A percentile compares a stretch with the other conserved stretches of the same genome.
phyloP scores from a whole-genome alignment of 2,797 vertebrate genomes.

The Anguilla pacifica region DNA sequence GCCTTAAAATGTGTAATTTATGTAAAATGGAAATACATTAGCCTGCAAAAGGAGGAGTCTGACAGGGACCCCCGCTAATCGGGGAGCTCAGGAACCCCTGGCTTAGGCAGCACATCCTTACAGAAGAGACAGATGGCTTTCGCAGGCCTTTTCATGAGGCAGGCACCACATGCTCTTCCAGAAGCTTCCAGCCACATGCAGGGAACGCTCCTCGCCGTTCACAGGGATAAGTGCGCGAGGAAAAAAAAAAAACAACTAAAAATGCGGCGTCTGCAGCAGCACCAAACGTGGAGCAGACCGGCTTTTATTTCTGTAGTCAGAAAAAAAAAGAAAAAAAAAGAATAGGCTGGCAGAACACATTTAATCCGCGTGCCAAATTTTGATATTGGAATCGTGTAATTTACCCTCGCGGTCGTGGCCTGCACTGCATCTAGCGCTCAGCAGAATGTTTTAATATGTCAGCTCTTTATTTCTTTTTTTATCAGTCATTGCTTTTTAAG shows the following conservation, averaged over 20 bases:
- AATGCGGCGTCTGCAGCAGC: slow-evolving; percentile 47
- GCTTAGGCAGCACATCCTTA: background rate
- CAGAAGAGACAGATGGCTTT: background rate
- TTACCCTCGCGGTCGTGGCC: slow-evolving; percentile 43
- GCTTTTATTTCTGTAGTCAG: background rate
- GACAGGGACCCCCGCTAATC: background rate
- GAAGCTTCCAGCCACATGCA: slow-evolving; percentile 25
- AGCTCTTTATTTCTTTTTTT: slow-evolving; percentile 26
- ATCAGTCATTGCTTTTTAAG: slow-evolving; percentile 24
- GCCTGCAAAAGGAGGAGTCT: background rate
- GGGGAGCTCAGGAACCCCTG: background rate
- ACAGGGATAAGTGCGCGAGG: slow-evolving; percentile 54
- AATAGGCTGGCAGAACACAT: slow-evolving; percentile 47
- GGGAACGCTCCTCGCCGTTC: slow-evolving; percentile 44
- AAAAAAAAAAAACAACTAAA: slow-evolving; percentile 47
- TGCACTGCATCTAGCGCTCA: slow-evolving; percentile 33
- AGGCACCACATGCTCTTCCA: background rate
- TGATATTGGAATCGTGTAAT: slow-evolving; percentile 52
- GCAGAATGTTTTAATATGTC: slow-evolving; percentile 30
- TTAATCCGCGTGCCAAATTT: slow-evolving; percentile 48
- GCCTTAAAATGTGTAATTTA: background rate
- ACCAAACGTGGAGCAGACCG: slow-evolving; percentile 12
- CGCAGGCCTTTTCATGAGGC: background rate
- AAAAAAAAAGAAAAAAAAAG: slow-evolving; percentile 35
- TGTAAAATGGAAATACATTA: background rate